Evolutionary conservation across 2,888 invertebrate genomes (phyloP), one percentile per base, ranked within the genome.

Genomic region (Cheilosia impressa): DNA sequence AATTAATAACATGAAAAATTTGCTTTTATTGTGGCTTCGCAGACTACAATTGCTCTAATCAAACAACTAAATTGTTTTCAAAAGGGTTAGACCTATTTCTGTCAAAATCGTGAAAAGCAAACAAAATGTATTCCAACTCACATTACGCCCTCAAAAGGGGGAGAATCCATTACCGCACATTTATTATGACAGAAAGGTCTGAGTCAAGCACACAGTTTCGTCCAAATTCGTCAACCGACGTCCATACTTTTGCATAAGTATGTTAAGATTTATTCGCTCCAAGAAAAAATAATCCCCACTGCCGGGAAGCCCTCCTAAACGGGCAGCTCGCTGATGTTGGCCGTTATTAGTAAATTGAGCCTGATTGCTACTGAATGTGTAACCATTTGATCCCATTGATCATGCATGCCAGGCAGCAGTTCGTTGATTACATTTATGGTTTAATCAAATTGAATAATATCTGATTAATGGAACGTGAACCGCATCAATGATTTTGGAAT

Each of bases 381-480:
- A 73, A 45, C 43, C 78, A 78, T 69, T 83, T 83, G 83, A 83
- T 83, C 83, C 78, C 83, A 83, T 83, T 78, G 73, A 79, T 83
- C 77, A 77, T 66, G 31, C 62, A 41, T 27, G 27, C 22, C 71
- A 55, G 71, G 71, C 66, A 52, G 52, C 22, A 22, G 65, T 60
- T 62, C 62, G 72, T 50, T 62, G 60, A 82, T 82, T 82, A 72
- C 77, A 82, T 72, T 82, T 82, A 82, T 82, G 82, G 77, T 65
- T 77, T 66, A 72, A 82, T 77, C 66, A 65, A 82, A 82, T 82
- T 82, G 77, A 82, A 82, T 82, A 82, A 63, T 69, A 76, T 80
- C 53, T 43, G 53, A 66, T 76, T 60, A 47, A 55, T 31, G 60
- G 60, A 62, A 72, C 82, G 82, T 77, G 82, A 2, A 43, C 6